A percentile compares a stretch with the other conserved stretches of the same genome.
phyloP scores from a whole-genome alignment of 1,140 invertebrate genomes.

The Pteromalus puparum region DNA sequence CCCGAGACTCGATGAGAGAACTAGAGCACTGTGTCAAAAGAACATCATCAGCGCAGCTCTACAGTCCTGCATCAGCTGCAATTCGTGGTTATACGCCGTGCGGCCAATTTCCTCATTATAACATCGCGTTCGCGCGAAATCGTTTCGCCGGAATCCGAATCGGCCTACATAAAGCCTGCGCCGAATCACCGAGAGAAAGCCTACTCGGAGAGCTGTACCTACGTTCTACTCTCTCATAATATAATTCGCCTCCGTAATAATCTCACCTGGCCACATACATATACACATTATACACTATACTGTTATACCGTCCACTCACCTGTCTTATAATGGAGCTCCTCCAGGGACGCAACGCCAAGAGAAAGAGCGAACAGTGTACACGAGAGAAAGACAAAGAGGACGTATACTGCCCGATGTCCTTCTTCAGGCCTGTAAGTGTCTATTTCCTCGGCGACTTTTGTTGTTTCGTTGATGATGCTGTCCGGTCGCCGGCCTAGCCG shows the following conservation, averaged over 20 bases:
- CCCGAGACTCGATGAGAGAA: no score
- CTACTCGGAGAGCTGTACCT: background rate
- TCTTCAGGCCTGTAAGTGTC: no score
- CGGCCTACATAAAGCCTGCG: constrained; percentile 22
- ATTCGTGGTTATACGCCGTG: background rate
- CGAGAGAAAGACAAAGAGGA: background rate
- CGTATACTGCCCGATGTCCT: no score
- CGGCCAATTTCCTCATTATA: background rate
- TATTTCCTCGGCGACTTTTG: no score
- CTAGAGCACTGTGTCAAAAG: no score
- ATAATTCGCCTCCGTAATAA: background rate
- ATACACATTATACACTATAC: background rate
- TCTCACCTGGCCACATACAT: background rate
- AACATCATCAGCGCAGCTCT: no score
- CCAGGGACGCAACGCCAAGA: background rate
- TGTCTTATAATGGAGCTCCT: background rate
- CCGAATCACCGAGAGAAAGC: constrained; percentile 13
- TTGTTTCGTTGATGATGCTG: background rate
- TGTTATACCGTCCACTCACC: background rate
- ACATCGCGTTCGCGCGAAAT: background rate
- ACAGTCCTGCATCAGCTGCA: background rate
- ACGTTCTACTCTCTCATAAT: background rate
- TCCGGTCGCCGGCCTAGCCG: background rate
- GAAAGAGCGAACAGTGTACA: no score
- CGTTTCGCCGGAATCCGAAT: constrained; percentile 22